Evolutionary conservation across 2,888 invertebrate species (phyloP).

Genomic region (Conistra vaccinii): DNA sequence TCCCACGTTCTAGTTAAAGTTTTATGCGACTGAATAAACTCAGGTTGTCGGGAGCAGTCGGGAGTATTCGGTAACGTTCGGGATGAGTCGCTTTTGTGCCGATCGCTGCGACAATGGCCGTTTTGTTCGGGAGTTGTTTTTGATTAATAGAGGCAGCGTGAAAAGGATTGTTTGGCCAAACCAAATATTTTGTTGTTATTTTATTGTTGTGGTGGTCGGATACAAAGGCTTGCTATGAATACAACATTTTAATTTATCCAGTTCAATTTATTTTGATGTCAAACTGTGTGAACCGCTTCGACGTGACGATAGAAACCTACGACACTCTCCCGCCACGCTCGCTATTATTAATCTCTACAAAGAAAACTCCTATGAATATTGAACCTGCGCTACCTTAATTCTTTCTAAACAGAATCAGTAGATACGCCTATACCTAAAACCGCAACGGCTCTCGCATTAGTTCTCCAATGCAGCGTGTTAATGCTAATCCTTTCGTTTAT

Average conservation of each 20-base stretch:
- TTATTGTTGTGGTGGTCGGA: constrained; percentile 33
- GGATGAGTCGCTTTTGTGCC: constrained; percentile 52
- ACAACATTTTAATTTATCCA: constrained; percentile 19
- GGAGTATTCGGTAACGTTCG: constrained; percentile 48
- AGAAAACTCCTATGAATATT: not conserved
- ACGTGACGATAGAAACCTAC: not conserved
- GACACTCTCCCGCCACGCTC: not conserved
- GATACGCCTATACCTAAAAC: too few relatives aligned
- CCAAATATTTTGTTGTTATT: constrained; percentile 61
- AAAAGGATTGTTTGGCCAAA: constrained; percentile 61
- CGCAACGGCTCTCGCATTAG: not conserved
- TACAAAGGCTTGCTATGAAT: constrained; percentile 37
- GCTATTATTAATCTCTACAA: not conserved
- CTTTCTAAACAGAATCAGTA: not conserved
- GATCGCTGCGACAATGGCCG: constrained; percentile 60
- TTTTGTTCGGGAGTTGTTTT: constrained; percentile 60
- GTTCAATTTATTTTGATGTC: constrained; percentile 26
- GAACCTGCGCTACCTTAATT: not conserved
- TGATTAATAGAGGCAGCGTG: constrained; percentile 60
- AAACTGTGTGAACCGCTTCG: not conserved
- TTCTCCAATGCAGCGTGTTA: constrained; percentile 23
- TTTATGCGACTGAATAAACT: constrained; percentile 63
- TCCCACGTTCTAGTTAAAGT: constrained; percentile 59
- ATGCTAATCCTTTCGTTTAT: constrained; percentile 31
- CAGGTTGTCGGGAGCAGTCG: constrained; percentile 38